Evolutionary conservation across 2,797 vertebrate species (phyloP).

Genomic region (Masticophis lateralis): DNA sequence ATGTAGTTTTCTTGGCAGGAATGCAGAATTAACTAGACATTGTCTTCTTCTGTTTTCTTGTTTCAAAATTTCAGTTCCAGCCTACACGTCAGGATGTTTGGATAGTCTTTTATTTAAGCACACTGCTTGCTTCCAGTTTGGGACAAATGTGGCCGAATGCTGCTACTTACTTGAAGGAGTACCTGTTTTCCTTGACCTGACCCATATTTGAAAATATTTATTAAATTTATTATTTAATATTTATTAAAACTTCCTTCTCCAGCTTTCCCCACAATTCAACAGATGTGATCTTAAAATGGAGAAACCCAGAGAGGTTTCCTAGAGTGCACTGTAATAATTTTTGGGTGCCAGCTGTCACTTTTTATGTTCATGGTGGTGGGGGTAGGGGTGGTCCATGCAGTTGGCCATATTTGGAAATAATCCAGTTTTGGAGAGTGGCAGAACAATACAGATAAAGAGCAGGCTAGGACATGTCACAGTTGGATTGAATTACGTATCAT

Average conservation of each 20-base stretch:
- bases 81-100: neutral
- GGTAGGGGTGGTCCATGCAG: neutral
- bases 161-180: neutral
- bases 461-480: neutral
- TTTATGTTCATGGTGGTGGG: neutral
- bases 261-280: neutral
- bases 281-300: neutral
- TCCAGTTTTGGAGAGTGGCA: neutral
- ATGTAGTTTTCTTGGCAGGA: neutral
- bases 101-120: neutral
- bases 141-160: neutral
- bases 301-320: neutral
- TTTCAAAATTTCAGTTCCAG: neutral
- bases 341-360: neutral
- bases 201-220: neutral
- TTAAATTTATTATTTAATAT: neutral
- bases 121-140: neutral
- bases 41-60: neutral
- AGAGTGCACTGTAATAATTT: neutral
- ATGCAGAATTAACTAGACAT: neutral
- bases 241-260: neutral
- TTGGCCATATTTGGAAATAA: neutral
- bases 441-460: neutral
- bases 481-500: neutral
- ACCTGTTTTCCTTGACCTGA: neutral